These are phyloP conservation scores for Drosophila algonquin DNA, from an alignment of 2,888 invertebrate species.

Conservation along the genomic window DNA sequence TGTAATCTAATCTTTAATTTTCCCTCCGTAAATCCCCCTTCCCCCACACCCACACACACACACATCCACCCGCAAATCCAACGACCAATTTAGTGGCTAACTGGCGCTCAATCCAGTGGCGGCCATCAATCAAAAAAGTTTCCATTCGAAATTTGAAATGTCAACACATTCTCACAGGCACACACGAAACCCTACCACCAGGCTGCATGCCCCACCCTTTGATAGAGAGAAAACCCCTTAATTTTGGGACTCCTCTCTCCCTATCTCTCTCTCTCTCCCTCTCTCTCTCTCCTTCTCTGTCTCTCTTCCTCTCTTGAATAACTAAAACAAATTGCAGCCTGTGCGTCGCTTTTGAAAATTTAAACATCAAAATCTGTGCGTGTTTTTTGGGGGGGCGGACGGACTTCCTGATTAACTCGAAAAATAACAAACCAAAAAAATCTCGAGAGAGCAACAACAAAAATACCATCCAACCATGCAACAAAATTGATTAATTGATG, in stretches of 20 bases:
- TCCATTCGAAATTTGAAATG: conserved; percentile 63
- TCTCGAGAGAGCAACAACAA: conserved; percentile 13
- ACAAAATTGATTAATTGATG: conserved; percentile 76
- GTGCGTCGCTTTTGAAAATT: conserved; percentile 52
- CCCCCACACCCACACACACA: neutral
- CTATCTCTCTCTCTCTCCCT: neutral
- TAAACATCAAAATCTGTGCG: conserved; percentile 68
- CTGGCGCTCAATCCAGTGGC: conserved; percentile 28
- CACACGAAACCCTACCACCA: neutral
- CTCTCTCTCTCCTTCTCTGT: neutral
- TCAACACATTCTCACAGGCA: conserved; percentile 56
- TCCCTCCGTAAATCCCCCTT: neutral
- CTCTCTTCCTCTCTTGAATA: conserved; percentile 3
- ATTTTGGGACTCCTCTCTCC: neutral
- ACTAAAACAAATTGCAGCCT: conserved; percentile 69
- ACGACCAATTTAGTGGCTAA: conserved; percentile 30
- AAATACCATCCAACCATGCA: conserved; percentile 39
- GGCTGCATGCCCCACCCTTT: neutral
- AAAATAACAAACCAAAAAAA: conserved; percentile 45
- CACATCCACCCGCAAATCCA: conserved; percentile 14
- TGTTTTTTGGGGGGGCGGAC: conserved; percentile 22
- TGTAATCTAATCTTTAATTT: conserved; percentile 7
- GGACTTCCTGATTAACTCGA: conserved; percentile 75
- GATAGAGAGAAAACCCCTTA: neutral
- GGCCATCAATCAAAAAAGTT: conserved; percentile 67